These are phyloP conservation scores for Strigamia crassipes DNA, from an alignment of 2,888 invertebrate genomes.

Conservation along the genomic window DNA sequence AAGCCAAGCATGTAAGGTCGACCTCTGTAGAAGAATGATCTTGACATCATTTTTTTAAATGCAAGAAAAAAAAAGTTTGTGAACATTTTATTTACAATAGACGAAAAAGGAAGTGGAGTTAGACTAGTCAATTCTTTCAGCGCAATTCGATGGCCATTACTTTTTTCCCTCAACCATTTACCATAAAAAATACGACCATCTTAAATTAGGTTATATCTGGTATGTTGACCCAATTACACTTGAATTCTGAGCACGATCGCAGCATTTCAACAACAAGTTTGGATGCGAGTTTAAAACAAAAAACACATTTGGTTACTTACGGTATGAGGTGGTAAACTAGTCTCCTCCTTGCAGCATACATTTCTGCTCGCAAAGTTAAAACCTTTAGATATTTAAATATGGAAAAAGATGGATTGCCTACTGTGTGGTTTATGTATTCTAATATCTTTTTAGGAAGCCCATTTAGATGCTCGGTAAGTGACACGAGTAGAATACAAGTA, in stretches of 20 bases:
- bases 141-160: background rate
- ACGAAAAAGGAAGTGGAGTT: background rate
- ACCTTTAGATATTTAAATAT: background rate
- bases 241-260: background rate
- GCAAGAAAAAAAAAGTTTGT: background rate
- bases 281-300: background rate
- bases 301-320: background rate
- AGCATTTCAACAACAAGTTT: background rate
- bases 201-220: background rate
- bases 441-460: constrained; percentile 70
- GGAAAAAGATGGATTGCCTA: background rate
- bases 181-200: background rate
- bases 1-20: background rate
- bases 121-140: background rate
- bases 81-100: background rate
- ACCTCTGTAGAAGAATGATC: background rate
- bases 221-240: background rate
- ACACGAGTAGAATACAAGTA: constrained; percentile 81
- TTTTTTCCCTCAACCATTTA: background rate
- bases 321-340: background rate
- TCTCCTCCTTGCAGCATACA: background rate
- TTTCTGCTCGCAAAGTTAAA: background rate
- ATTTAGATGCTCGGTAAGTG: constrained; percentile 77
- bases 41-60: background rate
- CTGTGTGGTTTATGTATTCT: constrained; percentile 47